phyloP scores from a whole-genome alignment of 2,113 vertebrate genomes.

The Coptodon bakossiorum region DNA sequence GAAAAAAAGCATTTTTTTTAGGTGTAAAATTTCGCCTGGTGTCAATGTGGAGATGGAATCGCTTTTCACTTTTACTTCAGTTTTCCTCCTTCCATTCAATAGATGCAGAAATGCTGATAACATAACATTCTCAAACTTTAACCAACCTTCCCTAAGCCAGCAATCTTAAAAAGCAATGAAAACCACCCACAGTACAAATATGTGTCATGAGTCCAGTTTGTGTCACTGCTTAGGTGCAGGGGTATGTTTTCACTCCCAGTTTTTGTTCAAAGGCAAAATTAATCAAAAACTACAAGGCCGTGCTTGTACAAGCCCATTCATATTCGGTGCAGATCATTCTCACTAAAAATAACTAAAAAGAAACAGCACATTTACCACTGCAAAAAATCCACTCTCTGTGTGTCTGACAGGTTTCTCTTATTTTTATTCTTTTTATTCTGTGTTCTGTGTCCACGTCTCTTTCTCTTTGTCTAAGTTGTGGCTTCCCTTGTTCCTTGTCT shows the following conservation, averaged over 20 bases:
- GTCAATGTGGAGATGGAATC: not conserved
- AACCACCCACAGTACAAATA: not conserved
- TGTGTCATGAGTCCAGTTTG: not conserved
- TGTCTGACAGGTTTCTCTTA: not conserved
- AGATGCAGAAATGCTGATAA: not conserved
- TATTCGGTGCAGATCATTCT: not conserved
- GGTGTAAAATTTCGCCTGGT: accelerated
- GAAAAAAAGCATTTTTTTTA: not conserved
- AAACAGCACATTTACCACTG: not conserved
- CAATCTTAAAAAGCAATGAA: not conserved
- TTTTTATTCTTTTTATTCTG: not conserved
- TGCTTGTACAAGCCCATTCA: too few relatives aligned
- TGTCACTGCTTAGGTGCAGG: not conserved
- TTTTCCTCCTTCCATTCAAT: not conserved
- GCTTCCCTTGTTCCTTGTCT: not conserved
- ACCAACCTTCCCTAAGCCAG: not conserved
- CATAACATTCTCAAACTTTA: not conserved
- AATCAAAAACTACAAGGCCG: not conserved
- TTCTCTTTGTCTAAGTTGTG: not conserved
- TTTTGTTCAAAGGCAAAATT: not conserved
- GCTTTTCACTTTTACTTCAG: not conserved
- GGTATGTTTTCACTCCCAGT: not conserved
- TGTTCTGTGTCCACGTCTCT: not conserved
- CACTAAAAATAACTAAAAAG: not conserved
- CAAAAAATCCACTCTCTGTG: not conserved